Base-by-base conservation (phyloP, 2,888 invertebrate genomes). In the Drosophila merina region DNA sequence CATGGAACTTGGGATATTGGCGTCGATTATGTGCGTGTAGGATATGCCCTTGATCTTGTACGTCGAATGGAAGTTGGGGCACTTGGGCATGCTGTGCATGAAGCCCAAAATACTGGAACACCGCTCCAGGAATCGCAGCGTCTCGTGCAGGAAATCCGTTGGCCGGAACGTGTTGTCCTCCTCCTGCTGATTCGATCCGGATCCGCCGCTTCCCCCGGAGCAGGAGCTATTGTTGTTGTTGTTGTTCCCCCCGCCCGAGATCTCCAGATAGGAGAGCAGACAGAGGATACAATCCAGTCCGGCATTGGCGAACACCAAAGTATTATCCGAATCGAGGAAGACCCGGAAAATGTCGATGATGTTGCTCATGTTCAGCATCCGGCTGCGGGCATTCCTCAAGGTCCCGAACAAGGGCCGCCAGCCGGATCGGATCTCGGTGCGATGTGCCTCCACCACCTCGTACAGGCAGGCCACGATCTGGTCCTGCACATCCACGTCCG, bases 351-450 rank as follows among this genome's bases (percentile, higher is more conserved):
- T 98, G 91, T 99, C 99, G 57, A 96, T 92, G 64, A 97, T 94
- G 77, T 95, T 95, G 49, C 94, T 93, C 77, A 91, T 91, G 81
- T 92, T 94, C 68, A 93, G 90, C 83, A 93, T 93, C 0, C 93
- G 92, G 83, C 95, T 96, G 47, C 94, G 94, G 0, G 98, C 97
- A 47, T 97, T 97, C 20, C 98, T 94, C 45, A 99, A 92, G 0
- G 98, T 98, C 9, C 98, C 98, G 89, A 99, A 99, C 1, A 99
- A 92, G 0, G 99, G 97, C 57, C 98, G 93, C 99, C 99, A 99
- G 0, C 99, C 99, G 0, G 98, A 98, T 76, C 97, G 94, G 44
- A 99, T 97, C 92, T 98, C 98, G 68, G 96, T 96, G 80, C 97
- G 94, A 90, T 97, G 98, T 0, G 97, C 97, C 91, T 98, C 98